These are phyloP conservation scores for Cetoscarus ocellatus DNA, from an alignment of 2,797 vertebrate genomes.

Conservation along the genomic window DNA sequence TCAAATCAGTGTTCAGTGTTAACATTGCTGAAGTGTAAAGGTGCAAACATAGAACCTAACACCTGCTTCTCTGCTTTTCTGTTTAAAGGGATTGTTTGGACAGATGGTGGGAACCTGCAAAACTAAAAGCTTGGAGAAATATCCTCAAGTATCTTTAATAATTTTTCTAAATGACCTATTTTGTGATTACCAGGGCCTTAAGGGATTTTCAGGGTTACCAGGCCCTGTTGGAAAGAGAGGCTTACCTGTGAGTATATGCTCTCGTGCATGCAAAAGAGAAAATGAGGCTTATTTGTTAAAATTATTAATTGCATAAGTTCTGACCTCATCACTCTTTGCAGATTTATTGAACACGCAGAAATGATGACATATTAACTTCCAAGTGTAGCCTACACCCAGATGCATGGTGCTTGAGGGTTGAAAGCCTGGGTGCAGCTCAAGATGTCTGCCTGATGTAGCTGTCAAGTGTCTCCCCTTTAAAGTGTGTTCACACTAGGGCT, in stretches of 20 bases:
- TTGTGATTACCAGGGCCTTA: constrained; percentile 80
- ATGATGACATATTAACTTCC: too few species aligned
- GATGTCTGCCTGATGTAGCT: too few species aligned
- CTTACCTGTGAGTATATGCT: constrained; percentile 76
- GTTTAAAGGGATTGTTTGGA: constrained; percentile 84
- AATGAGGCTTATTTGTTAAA: background rate
- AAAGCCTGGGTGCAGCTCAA: too few species aligned
- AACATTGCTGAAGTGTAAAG: background rate
- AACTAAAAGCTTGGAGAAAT: background rate
- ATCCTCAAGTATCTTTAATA: background rate
- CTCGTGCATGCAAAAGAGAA: background rate
- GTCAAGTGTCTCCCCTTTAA: too few species aligned
- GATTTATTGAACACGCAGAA: too few species aligned
- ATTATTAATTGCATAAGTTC: background rate
- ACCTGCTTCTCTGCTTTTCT: constrained; percentile 35
- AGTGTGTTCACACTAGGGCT: too few species aligned
- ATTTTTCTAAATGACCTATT: constrained; percentile 1
- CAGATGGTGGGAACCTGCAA: constrained; percentile 78
- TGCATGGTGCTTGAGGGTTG: too few species aligned
- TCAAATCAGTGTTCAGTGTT: constrained; percentile 4
- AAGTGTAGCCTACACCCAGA: too few species aligned
- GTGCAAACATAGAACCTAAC: background rate
- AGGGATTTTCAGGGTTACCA: constrained; percentile 81
- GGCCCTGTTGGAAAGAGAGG: constrained; percentile 80
- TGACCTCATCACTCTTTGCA: too few species aligned